Base-by-base conservation (phyloP, 2,888 invertebrate genomes). In the Lapara coniferarum region DNA sequence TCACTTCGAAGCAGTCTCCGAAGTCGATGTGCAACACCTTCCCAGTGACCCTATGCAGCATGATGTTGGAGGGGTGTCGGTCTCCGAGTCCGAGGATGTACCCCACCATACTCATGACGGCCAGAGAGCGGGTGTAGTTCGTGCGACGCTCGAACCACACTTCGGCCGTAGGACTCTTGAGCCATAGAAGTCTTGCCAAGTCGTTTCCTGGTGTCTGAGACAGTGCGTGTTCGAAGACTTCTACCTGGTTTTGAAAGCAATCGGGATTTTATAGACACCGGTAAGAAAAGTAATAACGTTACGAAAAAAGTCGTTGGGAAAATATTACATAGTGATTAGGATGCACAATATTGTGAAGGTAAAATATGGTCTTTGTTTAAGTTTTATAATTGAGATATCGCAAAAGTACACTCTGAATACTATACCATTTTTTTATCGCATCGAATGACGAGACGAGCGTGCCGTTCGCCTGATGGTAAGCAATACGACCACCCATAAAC, bases 1-100 rank as follows among this genome's bases (percentile, higher is more conserved):
- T 99, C 63, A 99, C 98, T 93, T 99, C 99, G 88, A 99, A 99
- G 86, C 99, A 99, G 89, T 99, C 99, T 0, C 99, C 99, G 87
- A 99, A 99, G 91, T 99, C 99, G 73, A 99, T 99, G 88, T 99
- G 99, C 69, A 99, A 95, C 76, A 99, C 99, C 92, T 99, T 99
- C 0, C 99, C 99, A 79, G 98, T 98, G 81, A 98, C 95, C 67
- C 99, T 95, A 85, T 99, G 99, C 85, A 99, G 93, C 99, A 99
- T 99, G 72, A 99, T 94, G 92, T 99, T 99, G 3, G 99, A 99
- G 0, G 99, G 99, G 94, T 99, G 99, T 46, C 99, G 95, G 94
- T 99, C 99, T 0, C 99, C 99, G n/a, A 99, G 95, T 6, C 99
- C 99, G 7, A 99, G 95, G 77, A 99, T 98, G 85, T 99, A 99